These are phyloP conservation scores for Nephrotoma appendiculata DNA, from an alignment of 2,888 invertebrate genomes.

Conservation along the genomic window DNA sequence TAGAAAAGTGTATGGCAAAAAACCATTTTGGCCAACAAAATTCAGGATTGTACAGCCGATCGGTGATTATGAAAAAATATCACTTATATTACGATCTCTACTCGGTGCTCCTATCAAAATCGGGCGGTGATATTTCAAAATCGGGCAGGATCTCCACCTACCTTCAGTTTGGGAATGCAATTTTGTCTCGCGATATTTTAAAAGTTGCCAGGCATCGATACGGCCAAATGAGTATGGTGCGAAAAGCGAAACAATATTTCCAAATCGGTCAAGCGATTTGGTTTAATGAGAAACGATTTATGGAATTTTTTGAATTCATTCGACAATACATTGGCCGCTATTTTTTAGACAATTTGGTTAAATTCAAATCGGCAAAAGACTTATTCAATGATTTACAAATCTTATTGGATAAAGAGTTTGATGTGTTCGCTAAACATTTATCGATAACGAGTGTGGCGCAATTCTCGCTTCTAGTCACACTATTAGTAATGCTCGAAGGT, in stretches of 20 bases:
- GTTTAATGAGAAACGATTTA: not conserved
- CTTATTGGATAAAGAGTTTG: slow-evolving; percentile 14
- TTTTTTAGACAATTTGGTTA: slow-evolving; percentile 7
- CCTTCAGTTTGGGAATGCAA: slow-evolving; percentile 45
- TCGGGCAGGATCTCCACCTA: slow-evolving; percentile 40
- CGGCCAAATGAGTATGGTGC: slow-evolving; percentile 18
- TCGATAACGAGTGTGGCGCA: not conserved
- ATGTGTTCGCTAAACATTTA: slow-evolving; percentile 11
- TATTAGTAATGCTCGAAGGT: slow-evolving; percentile 6
- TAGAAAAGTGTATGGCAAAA: not conserved
- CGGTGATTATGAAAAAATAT: slow-evolving; percentile 17
- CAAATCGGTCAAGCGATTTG: not conserved
- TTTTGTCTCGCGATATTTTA: slow-evolving; percentile 37
- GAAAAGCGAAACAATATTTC: not conserved
- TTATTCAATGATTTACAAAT: slow-evolving; percentile 18
- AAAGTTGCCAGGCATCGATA: slow-evolving; percentile 34
- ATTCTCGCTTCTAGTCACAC: not conserved
- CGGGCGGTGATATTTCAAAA: slow-evolving; percentile 33
- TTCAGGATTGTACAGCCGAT: not conserved
- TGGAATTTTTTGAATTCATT: not conserved
- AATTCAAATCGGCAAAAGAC: slow-evolving; percentile 25
- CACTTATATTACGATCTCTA: slow-evolving; percentile 24
- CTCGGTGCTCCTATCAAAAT: not conserved
- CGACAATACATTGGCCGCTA: not conserved
- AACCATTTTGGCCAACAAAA: not conserved